Evolutionary conservation across 2,797 vertebrate species (phyloP).

Genomic region (Gymnothorax javanicus): DNA sequence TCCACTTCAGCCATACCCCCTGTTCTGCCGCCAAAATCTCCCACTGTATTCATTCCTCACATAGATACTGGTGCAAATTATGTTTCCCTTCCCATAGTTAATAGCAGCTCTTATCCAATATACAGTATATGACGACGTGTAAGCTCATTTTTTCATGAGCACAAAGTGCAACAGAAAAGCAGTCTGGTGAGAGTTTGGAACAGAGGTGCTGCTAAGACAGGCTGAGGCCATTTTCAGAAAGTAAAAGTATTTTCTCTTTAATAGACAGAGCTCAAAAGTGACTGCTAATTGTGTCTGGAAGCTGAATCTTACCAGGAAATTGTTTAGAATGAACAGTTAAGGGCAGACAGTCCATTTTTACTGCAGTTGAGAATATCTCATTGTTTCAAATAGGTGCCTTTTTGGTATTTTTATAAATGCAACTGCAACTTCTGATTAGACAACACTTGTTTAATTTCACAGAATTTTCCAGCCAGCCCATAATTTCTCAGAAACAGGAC

Average conservation of each 20-base stretch:
- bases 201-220: not conserved
- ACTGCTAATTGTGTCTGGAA: not conserved
- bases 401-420: not conserved
- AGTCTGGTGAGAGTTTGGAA: not conserved
- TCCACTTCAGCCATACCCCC: no score
- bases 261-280: not conserved
- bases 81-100: not conserved
- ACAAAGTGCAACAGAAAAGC: not conserved
- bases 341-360: not conserved
- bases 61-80: not conserved
- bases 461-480: not conserved
- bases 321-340: not conserved
- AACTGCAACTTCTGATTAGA: not conserved
- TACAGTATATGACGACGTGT: no score
- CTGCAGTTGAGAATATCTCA: not conserved
- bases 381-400: not conserved
- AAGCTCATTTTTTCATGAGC: not conserved
- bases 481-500: not conserved
- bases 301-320: not conserved
- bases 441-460: not conserved
- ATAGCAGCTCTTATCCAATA: not conserved
- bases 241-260: not conserved
- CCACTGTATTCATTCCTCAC: not conserved
- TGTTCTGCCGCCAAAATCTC: not conserved
- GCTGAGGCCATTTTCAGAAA: not conserved